Evolutionary conservation across 2,888 invertebrate genomes (phyloP).

Genomic region (Trisateles emortualis): DNA sequence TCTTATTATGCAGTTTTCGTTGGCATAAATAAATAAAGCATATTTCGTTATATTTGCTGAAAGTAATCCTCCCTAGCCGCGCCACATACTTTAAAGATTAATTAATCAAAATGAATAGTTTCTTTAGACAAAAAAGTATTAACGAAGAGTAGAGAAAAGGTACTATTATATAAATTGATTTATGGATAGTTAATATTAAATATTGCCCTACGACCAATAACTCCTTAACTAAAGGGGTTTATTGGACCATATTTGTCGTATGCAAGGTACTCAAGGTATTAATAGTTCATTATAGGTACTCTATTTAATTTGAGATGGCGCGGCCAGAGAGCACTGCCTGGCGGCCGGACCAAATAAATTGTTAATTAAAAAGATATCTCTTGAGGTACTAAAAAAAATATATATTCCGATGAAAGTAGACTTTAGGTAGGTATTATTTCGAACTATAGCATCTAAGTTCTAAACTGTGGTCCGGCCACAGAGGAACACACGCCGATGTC

Average conservation of each 20-base stretch:
- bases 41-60: constrained; percentile 12
- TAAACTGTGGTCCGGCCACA: too few species aligned
- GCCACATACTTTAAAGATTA: constrained; percentile 11
- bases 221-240: not conserved
- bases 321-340: constrained; percentile 9
- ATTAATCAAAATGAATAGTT: constrained; percentile 19
- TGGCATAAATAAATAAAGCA: not conserved
- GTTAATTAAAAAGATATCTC: not conserved
- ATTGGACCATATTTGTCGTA: not conserved
- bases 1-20: not conserved
- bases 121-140: constrained; percentile 12
- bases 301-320: constrained; percentile 6
- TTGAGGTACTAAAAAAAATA: not conserved
- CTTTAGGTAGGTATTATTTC: constrained; percentile 1
- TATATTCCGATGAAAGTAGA: not conserved
- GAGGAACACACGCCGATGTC: too few species aligned
- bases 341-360: constrained; percentile 11
- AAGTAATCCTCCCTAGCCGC: constrained; percentile 14
- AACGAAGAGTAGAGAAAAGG: constrained; percentile 14
- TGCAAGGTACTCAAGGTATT: constrained; percentile 4
- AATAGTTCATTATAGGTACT: constrained; percentile 8
- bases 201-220: not conserved
- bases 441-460: not conserved
- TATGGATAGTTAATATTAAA: constrained; percentile 2
- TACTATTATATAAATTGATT: constrained; percentile 12